Conservation (phyloP, 2,888 invertebrate species). For the Phortica magna region DNA sequence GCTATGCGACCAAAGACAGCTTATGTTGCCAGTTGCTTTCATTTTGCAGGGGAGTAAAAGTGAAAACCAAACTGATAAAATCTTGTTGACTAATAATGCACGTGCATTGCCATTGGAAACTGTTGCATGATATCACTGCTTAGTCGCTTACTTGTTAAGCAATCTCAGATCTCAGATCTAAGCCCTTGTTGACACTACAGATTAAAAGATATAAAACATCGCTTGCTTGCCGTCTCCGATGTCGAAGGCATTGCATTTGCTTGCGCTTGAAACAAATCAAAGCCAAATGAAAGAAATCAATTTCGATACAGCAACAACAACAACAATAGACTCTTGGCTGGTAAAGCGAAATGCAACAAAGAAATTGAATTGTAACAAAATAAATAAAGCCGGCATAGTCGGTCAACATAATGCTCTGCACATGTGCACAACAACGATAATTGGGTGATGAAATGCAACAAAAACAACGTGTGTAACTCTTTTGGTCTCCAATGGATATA, state of each 20-base stretch:
- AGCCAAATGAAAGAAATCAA: constrained; percentile 36
- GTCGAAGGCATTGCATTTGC: constrained; percentile 49
- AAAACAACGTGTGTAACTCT: too few species aligned
- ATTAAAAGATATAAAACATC: constrained; percentile 71
- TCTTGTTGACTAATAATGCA: constrained; percentile 50
- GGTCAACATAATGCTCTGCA: too few species aligned
- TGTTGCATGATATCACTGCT: constrained; percentile 39
- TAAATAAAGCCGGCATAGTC: too few species aligned
- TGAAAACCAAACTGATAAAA: constrained; percentile 57
- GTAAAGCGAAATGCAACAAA: not conserved
- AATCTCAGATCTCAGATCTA: constrained; percentile 71
- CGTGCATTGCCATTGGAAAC: constrained; percentile 49
- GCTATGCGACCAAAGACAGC: not conserved
- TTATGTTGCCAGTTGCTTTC: too few species aligned
- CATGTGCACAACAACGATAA: too few species aligned
- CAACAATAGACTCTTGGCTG: not conserved
- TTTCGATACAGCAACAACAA: not conserved
- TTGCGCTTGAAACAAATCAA: constrained; percentile 53
- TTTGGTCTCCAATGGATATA: too few species aligned
- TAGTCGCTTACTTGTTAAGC: constrained; percentile 57
- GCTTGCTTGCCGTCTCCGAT: constrained; percentile 43
- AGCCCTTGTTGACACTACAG: constrained; percentile 73
- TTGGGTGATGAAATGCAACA: too few species aligned
- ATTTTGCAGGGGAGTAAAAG: not conserved
- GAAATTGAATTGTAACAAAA: not conserved